phyloP scores from a whole-genome alignment of 92 coral and sea anemone genomes.

The Micromussa lordhowensis region DNA sequence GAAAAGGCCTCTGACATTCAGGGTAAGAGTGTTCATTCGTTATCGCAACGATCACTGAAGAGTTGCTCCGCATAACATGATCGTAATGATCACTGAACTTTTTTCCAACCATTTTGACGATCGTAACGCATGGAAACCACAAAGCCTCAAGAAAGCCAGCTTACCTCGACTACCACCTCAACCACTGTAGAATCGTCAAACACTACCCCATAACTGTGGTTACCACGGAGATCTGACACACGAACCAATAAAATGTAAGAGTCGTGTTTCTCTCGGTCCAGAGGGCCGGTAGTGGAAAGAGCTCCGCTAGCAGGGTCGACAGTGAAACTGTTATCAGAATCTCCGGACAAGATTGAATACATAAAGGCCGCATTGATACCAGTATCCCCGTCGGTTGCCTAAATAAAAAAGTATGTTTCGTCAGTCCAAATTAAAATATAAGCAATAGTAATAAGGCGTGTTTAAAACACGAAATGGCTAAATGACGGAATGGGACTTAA shows the following conservation, averaged over 20 bases:
- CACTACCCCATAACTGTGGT: conserved; percentile 76
- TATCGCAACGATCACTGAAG: too few species aligned
- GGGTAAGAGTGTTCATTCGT: too few species aligned
- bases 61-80: too few species aligned
- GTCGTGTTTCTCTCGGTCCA: conserved; percentile 77
- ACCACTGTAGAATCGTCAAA: conserved; percentile 87
- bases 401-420: neutral
- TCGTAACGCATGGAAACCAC: neutral
- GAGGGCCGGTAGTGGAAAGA: conserved; percentile 75
- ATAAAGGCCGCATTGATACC: conserved; percentile 83
- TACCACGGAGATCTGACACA: conserved; percentile 89
- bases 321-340: conserved; percentile 71
- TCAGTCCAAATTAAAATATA: too few species aligned
- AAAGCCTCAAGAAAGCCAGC: neutral
- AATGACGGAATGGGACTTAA: too few species aligned
- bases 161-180: conserved; percentile 84
- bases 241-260: conserved; percentile 73
- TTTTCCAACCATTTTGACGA: too few species aligned
- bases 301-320: conserved; percentile 76
- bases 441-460: too few species aligned
- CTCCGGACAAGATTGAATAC: conserved; percentile 81
- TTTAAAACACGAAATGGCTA: too few species aligned
- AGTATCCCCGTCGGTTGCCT: conserved; percentile 92
- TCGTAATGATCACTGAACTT: too few species aligned
- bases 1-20: too few species aligned